A percentile compares a stretch with the other conserved stretches of the same genome.
Conservation (phyloP, 2,888 invertebrate genomes). For the Sarcophaga variegata region DNA sequence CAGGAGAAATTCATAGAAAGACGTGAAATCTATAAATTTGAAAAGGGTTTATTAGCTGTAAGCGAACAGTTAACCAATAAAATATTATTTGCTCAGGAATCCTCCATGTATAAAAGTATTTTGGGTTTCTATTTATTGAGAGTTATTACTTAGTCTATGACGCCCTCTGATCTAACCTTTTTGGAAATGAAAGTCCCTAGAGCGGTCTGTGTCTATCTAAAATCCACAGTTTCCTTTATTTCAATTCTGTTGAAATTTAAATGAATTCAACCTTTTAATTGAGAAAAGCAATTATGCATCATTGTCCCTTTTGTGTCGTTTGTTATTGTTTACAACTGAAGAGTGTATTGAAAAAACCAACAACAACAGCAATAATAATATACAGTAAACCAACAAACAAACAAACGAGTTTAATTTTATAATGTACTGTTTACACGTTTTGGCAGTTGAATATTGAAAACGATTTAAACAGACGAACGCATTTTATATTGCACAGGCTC, state of each 20-base stretch:
- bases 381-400: conserved; percentile 9
- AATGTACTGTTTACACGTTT: conserved; percentile 35
- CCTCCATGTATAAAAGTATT: too few relatives aligned
- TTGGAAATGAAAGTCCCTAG: too few relatives aligned
- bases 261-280: neutral
- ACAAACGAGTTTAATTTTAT: conserved; percentile 6
- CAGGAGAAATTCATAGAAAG: too few relatives aligned
- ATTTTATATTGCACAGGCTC: neutral
- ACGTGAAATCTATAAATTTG: too few relatives aligned
- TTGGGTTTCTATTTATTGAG: too few relatives aligned
- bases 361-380: neutral
- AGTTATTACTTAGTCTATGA: too few relatives aligned
- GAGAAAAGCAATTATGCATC: conserved; percentile 27
- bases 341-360: neutral
- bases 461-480: neutral
- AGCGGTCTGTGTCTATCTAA: too few relatives aligned
- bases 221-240: too few relatives aligned
- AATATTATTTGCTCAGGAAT: too few relatives aligned
- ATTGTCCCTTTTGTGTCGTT: neutral
- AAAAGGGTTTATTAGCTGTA: too few relatives aligned
- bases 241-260: neutral
- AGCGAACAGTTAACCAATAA: too few relatives aligned
- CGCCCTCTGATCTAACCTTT: too few relatives aligned
- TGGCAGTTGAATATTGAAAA: conserved; percentile 31
- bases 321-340: conserved; percentile 28